Conservation (phyloP, 1,140 invertebrate genomes). For the Aphelenchoides avenae region DNA sequence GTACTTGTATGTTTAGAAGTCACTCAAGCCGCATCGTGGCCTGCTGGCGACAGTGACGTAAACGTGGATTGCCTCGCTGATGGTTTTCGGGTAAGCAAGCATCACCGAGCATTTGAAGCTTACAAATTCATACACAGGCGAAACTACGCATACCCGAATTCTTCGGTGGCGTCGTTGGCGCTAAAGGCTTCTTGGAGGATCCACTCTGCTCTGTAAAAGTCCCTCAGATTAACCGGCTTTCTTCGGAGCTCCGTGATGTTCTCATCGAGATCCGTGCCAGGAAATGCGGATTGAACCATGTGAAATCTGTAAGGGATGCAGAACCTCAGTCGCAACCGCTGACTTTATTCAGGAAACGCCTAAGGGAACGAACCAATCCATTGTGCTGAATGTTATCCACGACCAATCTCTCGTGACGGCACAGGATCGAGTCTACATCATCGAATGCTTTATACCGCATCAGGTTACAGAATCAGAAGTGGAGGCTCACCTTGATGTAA, state of each 20-base stretch:
- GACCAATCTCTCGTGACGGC: conserved; percentile 24
- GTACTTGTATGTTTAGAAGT: no score
- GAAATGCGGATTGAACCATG: conserved; percentile 20
- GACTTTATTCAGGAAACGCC: conserved; percentile 24
- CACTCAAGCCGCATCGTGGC: no score
- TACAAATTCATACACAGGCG: no score
- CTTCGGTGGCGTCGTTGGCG: conserved; percentile 27
- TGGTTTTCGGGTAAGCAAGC: conserved; percentile 11
- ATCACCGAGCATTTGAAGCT: background rate
- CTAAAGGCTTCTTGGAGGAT: conserved; percentile 37
- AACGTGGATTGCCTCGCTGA: conserved; percentile 16
- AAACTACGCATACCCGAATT: no score
- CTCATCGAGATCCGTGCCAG: conserved; percentile 6
- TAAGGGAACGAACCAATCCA: conserved; percentile 23
- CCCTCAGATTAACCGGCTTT: conserved; percentile 7
- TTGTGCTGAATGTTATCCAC: conserved; percentile 32
- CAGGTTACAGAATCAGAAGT: conserved; percentile 11
- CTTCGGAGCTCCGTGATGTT: conserved; percentile 14
- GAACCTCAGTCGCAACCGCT: background rate
- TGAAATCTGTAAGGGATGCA: conserved; percentile 28
- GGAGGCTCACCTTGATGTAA: conserved; percentile 16
- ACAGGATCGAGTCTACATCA: conserved; percentile 22
- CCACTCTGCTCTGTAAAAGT: conserved; percentile 21
- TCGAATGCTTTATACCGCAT: conserved; percentile 34
- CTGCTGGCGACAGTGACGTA: conserved; percentile 6